These are phyloP conservation scores for Geophilus truncorum DNA, from an alignment of 2,888 invertebrate species.

Conservation along the genomic window DNA sequence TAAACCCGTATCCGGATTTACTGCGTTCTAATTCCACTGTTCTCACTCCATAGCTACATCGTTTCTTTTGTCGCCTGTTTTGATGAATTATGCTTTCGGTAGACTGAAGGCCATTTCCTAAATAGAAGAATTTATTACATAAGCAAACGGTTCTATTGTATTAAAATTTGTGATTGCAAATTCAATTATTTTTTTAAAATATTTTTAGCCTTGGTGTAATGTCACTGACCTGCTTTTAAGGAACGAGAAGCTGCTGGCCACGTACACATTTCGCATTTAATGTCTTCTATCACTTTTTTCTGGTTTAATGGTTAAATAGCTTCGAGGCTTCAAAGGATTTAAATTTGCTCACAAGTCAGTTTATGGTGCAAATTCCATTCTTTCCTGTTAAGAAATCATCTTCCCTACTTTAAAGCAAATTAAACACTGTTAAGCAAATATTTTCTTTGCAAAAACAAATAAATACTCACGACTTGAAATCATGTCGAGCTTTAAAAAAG, in stretches of 20 bases:
- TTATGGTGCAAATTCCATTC: background rate
- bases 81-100: constrained; percentile 41
- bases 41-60: constrained; percentile 67
- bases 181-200: too few relatives aligned
- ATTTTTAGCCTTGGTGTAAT: too few relatives aligned
- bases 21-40: constrained; percentile 81
- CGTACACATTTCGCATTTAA: background rate
- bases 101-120: background rate
- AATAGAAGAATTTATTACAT: background rate
- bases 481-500: too few relatives aligned
- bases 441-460: too few relatives aligned
- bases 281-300: background rate
- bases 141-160: too few relatives aligned
- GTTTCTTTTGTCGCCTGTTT: constrained; percentile 61
- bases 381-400: too few relatives aligned
- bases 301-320: background rate
- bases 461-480: too few relatives aligned
- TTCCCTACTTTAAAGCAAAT: too few relatives aligned
- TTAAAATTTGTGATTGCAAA: too few relatives aligned
- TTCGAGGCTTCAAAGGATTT: background rate
- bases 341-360: background rate
- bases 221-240: constrained; percentile 10
- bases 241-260: background rate
- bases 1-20: constrained; percentile 91
- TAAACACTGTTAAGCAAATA: too few relatives aligned